Percentiles rank a stretch among this genome's conserved stretches.
phyloP scores from a whole-genome alignment of 2,113 vertebrate species.

The Calidris pygmaea region DNA sequence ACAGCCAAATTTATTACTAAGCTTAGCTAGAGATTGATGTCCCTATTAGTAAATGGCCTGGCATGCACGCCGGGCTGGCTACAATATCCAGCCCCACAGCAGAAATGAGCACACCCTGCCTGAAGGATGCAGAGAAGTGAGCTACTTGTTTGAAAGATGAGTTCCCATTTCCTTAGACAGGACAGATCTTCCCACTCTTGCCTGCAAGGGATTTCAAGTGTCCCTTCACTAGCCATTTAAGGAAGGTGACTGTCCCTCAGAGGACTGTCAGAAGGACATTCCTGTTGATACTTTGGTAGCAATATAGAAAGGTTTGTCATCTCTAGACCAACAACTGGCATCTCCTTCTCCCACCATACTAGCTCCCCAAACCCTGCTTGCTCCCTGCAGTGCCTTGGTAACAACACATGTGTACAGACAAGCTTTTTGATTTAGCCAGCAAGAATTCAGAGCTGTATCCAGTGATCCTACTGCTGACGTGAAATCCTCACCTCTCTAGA shows the following conservation, averaged over 20 bases:
- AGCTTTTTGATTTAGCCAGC: fast-evolving
- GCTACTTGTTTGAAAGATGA: not conserved
- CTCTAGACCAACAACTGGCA: not conserved
- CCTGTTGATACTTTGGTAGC: not conserved
- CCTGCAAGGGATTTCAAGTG: not conserved
- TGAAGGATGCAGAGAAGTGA: not conserved
- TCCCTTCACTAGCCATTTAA: not conserved
- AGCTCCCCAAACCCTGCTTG: not conserved
- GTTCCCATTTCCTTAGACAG: not conserved
- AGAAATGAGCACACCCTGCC: not conserved
- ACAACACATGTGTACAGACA: fast-evolving
- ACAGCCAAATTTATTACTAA: conserved; percentile 30
- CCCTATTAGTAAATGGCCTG: conserved; percentile 21
- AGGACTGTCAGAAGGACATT: not conserved
- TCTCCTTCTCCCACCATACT: not conserved
- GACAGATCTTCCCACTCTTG: not conserved
- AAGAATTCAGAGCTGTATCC: not conserved
- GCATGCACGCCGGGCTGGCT: not conserved
- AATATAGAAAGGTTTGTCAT: fast-evolving
- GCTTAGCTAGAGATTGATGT: not conserved
- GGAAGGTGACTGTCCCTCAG: not conserved
- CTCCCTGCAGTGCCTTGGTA: not conserved
- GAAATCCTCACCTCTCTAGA: not conserved
- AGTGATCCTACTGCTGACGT: not conserved
- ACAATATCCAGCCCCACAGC: not conserved